Conservation (phyloP, 1,140 invertebrate species). For the Zaprionus gabonicus region DNA sequence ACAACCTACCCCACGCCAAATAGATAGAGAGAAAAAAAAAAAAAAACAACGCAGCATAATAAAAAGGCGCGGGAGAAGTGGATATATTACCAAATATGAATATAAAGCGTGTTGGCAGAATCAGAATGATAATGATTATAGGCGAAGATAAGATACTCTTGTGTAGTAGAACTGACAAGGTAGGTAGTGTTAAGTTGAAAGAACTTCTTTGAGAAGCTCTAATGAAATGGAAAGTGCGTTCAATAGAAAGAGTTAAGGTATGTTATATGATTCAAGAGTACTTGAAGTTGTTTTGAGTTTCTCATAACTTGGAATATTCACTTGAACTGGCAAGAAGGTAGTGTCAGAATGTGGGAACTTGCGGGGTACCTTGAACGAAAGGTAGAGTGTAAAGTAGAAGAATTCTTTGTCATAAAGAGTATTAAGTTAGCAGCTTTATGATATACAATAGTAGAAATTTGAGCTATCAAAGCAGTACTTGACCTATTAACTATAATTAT, state of each 20-base stretch:
- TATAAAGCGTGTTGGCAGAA: constrained; percentile 56
- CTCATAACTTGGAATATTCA: background rate
- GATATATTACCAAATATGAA: constrained; percentile 75
- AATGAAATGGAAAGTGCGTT: background rate
- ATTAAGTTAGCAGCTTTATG: too few species aligned
- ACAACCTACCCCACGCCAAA: constrained; percentile 50
- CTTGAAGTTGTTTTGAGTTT: background rate
- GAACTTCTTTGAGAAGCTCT: background rate
- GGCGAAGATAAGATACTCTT: constrained; percentile 22
- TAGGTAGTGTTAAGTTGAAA: background rate
- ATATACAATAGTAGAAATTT: too few species aligned
- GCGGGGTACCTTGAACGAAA: background rate
- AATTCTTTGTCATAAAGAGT: too few species aligned
- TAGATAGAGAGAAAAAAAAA: background rate
- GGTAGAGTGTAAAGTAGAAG: background rate
- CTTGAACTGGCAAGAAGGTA: background rate
- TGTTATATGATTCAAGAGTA: background rate
- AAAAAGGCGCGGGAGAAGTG: constrained; percentile 45
- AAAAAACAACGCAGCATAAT: constrained; percentile 30
- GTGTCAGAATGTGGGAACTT: too few species aligned
- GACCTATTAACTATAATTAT: too few species aligned
- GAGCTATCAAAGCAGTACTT: too few species aligned
- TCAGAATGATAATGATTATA: constrained; percentile 5
- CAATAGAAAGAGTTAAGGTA: background rate
- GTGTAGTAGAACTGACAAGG: background rate